Evolutionary conservation across 2,888 invertebrate genomes (phyloP).

Genomic region (Drosophila anceps): DNA sequence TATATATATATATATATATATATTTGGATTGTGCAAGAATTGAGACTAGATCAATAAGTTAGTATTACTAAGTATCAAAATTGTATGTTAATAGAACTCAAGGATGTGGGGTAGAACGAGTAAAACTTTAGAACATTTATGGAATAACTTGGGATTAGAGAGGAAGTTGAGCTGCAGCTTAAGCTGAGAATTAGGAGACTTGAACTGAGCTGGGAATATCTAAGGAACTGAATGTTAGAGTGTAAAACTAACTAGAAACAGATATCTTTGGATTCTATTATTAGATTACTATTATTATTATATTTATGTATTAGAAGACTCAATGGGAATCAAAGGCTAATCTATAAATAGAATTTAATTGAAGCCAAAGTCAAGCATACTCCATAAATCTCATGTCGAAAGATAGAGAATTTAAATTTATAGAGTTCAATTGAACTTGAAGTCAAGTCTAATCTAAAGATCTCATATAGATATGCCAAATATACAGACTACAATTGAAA

Average conservation of each 20-base stretch:
- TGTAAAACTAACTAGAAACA: neutral
- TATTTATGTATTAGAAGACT: neutral
- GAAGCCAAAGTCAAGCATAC: neutral
- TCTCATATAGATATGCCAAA: neutral
- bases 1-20: neutral
- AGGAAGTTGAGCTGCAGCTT: neutral
- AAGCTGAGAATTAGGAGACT: neutral
- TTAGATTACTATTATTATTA: too few species aligned
- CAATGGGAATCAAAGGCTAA: neutral
- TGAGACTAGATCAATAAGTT: conserved; percentile 9
- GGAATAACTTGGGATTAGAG: neutral
- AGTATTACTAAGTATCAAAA: conserved; percentile 2
- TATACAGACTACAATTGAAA: neutral
- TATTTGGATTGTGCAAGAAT: conserved; percentile 21
- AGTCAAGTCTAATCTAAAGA: neutral
- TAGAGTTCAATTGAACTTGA: neutral
- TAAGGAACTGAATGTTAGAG: neutral
- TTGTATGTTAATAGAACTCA: neutral
- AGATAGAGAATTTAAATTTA: too few species aligned
- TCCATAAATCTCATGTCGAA: neutral
- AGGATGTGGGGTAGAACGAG: neutral
- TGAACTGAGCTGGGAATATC: neutral
- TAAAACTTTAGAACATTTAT: neutral
- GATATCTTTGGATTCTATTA: too few species aligned
- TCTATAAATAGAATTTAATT: neutral